These are phyloP conservation scores for Archaeoteleia sp. DNA, from an alignment of 2,888 invertebrate genomes.

Conservation along the genomic window DNA sequence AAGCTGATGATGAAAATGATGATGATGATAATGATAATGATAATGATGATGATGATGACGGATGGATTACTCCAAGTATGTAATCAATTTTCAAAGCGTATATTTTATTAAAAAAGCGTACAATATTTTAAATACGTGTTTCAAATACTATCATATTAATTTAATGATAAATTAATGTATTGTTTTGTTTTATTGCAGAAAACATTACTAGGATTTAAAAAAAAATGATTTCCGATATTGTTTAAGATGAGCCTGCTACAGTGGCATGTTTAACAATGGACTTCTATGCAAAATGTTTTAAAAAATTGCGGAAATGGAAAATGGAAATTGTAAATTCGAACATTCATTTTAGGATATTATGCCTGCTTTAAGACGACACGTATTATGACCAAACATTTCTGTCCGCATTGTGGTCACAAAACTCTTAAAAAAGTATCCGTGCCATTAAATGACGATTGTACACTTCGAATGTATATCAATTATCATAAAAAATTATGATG, in stretches of 20 bases:
- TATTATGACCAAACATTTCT: conserved; percentile 93
- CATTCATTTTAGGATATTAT: conserved; percentile 96
- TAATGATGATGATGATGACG: conserved; percentile 74
- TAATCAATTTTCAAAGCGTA: conserved; percentile 8
- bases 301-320: conserved; percentile 97
- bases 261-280: conserved; percentile 98
- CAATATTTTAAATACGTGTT: too few species aligned
- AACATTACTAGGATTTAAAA: conserved; percentile 87
- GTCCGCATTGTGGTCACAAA: conserved; percentile 96
- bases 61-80: conserved; percentile 81
- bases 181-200: conserved; percentile 71
- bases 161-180: conserved; percentile 4
- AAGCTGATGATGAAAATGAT: conserved; percentile 72
- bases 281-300: conserved; percentile 97
- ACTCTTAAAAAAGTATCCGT: conserved; percentile 94
- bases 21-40: conserved; percentile 75
- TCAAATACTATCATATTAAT: too few species aligned
- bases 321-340: conserved; percentile 90
- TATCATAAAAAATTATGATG: conserved; percentile 88
- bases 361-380: conserved; percentile 95
- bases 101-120: too few species aligned
- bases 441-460: conserved; percentile 90
- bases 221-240: conserved; percentile 80
- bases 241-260: conserved; percentile 80
- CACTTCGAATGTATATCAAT: conserved; percentile 90